Conservation (phyloP, 2,797 vertebrate genomes). For the Enteromius fasciolatus region DNA sequence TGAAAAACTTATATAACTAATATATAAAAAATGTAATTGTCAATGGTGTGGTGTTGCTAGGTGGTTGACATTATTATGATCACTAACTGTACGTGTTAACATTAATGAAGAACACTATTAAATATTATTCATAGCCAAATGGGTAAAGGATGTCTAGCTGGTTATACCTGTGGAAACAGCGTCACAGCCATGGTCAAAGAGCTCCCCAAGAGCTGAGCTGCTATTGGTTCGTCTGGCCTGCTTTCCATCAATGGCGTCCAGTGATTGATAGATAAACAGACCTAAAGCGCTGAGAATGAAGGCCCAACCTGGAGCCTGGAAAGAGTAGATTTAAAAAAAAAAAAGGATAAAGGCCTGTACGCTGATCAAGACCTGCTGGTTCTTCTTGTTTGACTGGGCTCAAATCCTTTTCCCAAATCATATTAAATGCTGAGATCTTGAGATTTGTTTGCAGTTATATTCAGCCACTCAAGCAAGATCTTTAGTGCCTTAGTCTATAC, state of each 20-base stretch:
- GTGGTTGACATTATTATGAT: background rate
- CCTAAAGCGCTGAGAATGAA: constrained; percentile 88
- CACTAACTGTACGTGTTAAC: background rate
- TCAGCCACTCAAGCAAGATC: background rate
- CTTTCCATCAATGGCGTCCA: constrained; percentile 98
- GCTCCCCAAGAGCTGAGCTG: constrained; percentile 92
- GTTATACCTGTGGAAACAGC: constrained; percentile 92
- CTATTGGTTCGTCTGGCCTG: constrained; percentile 96
- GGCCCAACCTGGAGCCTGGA: constrained; percentile 90
- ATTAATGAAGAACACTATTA: background rate
- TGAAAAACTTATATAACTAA: background rate
- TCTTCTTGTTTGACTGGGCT: constrained; percentile 29
- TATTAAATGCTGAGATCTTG: background rate
- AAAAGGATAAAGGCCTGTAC: background rate
- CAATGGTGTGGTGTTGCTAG: background rate
- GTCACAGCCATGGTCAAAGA: constrained; percentile 98
- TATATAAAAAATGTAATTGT: background rate
- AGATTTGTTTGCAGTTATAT: background rate
- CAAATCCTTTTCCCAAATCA: background rate
- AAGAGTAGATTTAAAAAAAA: constrained; percentile 46
- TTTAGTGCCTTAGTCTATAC: constrained; percentile 5
- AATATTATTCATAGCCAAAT: background rate
- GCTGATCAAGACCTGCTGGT: background rate
- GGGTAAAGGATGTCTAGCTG: background rate
- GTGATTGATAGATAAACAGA: constrained; percentile 94